These are phyloP conservation scores for Parazoanthus swiftii DNA, from an alignment of 92 coral and sea anemone species.

Conservation along the genomic window DNA sequence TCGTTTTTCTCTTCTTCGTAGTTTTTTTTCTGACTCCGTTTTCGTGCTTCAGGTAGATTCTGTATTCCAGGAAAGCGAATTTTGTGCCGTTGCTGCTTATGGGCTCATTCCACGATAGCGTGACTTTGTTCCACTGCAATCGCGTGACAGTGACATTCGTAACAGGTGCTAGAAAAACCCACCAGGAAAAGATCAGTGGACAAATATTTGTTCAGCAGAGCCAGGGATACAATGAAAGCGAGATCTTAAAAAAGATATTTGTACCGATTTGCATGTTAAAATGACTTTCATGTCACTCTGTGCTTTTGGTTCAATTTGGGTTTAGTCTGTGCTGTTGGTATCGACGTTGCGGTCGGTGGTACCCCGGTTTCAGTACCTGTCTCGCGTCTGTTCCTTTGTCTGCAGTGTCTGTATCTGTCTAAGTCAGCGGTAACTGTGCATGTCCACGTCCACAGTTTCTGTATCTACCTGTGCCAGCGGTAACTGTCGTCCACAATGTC, in stretches of 20 bases:
- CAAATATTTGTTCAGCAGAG: too few species aligned
- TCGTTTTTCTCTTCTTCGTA: constrained; percentile 46
- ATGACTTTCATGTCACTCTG: too few species aligned
- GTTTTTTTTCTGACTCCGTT: not conserved
- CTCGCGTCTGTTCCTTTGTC: not conserved
- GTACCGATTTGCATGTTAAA: too few species aligned
- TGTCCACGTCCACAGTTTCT: too few species aligned
- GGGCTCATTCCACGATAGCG: constrained; percentile 75
- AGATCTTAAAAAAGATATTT: too few species aligned
- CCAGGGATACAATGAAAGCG: not conserved
- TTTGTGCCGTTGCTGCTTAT: constrained; percentile 29
- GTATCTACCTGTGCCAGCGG: too few species aligned
- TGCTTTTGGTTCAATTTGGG: too few species aligned
- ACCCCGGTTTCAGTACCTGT: not conserved
- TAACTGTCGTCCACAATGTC: not conserved
- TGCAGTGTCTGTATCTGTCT: not conserved
- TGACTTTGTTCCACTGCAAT: constrained; percentile 61
- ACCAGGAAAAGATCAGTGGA: not conserved
- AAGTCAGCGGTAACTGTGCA: too few species aligned
- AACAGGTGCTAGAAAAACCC: constrained; percentile 46
- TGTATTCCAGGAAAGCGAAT: constrained; percentile 41
- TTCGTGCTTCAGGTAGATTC: not conserved
- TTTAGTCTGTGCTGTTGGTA: too few species aligned
- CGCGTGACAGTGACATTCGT: constrained; percentile 50
- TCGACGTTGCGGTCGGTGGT: too few species aligned